These are phyloP conservation scores for Physeter macrocephalus DNA, from an alignment of 2,113 vertebrate genomes.

Conservation along the genomic window DNA sequence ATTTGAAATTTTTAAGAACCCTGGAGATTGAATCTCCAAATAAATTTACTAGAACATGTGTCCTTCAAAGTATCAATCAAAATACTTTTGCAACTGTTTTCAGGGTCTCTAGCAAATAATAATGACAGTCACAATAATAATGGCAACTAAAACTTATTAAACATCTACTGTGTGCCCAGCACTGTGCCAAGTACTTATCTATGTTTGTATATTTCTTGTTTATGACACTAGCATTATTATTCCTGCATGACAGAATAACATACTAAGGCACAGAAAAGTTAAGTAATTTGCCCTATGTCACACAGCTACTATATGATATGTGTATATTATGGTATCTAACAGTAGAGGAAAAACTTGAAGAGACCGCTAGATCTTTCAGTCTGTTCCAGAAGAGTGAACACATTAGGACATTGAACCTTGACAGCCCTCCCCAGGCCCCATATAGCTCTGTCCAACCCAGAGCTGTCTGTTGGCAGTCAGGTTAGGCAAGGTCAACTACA, in stretches of 20 bases:
- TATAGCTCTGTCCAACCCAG: background rate
- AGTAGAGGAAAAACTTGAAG: background rate
- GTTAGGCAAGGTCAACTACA: background rate
- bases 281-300: background rate
- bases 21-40: background rate
- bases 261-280: background rate
- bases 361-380: background rate
- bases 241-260: background rate
- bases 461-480: background rate
- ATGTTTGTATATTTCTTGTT: background rate
- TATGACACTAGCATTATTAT: background rate
- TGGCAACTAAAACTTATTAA: background rate
- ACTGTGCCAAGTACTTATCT: background rate
- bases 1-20: background rate
- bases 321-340: background rate
- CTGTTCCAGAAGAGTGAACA: background rate
- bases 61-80: background rate
- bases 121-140: background rate
- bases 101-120: background rate
- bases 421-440: background rate
- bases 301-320: background rate
- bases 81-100: background rate
- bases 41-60: background rate
- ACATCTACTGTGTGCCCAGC: background rate
- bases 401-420: too few species aligned